Evolutionary conservation across 1,140 invertebrate genomes (phyloP), one percentile per base, ranked within the genome.

Genomic region (Geopemphigus sp.): DNA sequence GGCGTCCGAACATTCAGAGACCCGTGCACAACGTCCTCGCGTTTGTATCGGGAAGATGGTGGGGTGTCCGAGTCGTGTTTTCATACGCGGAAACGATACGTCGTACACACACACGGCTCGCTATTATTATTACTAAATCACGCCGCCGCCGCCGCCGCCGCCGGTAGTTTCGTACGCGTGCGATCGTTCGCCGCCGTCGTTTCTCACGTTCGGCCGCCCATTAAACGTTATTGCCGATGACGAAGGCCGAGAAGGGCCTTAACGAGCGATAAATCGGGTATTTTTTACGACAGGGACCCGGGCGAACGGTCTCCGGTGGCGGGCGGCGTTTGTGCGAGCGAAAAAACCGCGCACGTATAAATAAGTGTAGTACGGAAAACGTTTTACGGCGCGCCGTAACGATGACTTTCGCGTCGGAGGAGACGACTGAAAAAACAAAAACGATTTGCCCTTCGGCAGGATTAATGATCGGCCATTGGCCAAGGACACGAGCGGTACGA

Each of bases 251-350:
- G 5, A 24, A 15, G n/a, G 14, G 12, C n/a, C n/a, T 63, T 63
- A 19, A 47, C 24, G 5, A 29, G 68, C 26, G 24, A 68, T 57
- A 50, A 76, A 59, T 8, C 19, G n/a, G n/a, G n/a, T n/a, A n/a
- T n/a, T 19, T 76, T 76, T 76, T 76, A 76, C 22, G 72, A 59
- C 32, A 59, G 54, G 54, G 72, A 59, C 72, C 54, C n/a, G n/a
- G 54, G 59, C 53, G 22, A n/a, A 74, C 53, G 19, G 53, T n/a
- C n/a, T n/a, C n/a, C n/a, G n/a, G n/a, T 32, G 29, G 14, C n/a
- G 54, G 45, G 24, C 19, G 14, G 29, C 50, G 53, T 54, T 53
- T 59, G 14, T 5, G 14, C 29, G 19, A 24, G n/a, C 24, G 59
- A 24, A 76, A 59, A 74, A 45, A 64, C n/a, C 53, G 24, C 15